Evolutionary conservation across 2,888 invertebrate species (phyloP).

Genomic region (Crocallis elinguaria): DNA sequence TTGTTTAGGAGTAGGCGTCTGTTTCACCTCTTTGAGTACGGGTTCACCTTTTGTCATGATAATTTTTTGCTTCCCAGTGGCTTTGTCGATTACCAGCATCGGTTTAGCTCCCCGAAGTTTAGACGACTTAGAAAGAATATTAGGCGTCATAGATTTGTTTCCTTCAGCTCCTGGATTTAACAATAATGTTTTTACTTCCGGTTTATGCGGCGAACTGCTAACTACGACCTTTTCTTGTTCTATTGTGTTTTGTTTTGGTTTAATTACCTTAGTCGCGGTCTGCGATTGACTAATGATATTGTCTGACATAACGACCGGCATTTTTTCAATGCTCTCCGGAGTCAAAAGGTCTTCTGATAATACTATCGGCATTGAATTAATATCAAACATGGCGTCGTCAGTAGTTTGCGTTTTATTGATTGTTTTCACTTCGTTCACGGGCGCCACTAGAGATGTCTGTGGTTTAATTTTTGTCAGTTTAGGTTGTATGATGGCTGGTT

Average conservation of each 20-base stretch:
- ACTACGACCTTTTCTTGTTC: constrained; percentile 65
- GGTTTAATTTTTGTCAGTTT: constrained; percentile 72
- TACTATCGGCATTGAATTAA: constrained; percentile 91
- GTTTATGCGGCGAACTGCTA: constrained; percentile 55
- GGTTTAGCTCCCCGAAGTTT: constrained; percentile 77
- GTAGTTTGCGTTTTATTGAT: constrained; percentile 40
- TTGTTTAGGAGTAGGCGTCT: constrained; percentile 54
- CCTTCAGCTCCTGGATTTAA: constrained; percentile 67
- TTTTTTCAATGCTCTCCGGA: constrained; percentile 87
- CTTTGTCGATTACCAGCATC: constrained; percentile 77
- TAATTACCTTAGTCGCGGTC: constrained; percentile 63
- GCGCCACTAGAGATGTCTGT: constrained; percentile 59
- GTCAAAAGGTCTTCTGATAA: constrained; percentile 88
- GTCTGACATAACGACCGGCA: constrained; percentile 86
- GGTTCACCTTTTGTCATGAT: constrained; percentile 74
- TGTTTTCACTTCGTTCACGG: constrained; percentile 55
- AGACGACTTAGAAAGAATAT: constrained; percentile 78
- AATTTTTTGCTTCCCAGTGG: constrained; percentile 77
- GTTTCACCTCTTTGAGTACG: constrained; percentile 67
- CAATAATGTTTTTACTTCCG: constrained; percentile 71
- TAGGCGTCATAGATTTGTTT: constrained; percentile 72
- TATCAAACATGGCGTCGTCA: constrained; percentile 86
- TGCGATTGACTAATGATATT: constrained; percentile 62
- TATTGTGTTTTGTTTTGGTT: constrained; percentile 56
- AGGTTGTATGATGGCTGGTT: constrained; percentile 48